Base-by-base conservation (phyloP, 1,140 invertebrate species). In the Penaeus indicus region DNA sequence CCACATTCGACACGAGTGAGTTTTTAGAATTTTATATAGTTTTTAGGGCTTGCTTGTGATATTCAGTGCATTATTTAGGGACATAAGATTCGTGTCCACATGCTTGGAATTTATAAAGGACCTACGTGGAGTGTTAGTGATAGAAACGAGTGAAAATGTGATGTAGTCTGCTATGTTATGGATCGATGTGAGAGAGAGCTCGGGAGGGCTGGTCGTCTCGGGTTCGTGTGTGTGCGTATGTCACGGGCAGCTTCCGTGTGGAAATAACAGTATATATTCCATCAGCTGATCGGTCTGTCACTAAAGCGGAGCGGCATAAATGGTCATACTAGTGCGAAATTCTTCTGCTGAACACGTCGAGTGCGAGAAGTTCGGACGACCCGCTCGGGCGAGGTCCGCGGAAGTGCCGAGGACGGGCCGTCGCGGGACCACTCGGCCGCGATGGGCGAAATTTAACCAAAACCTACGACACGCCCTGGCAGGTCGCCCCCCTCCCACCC, bases 131-230 rank as follows among this genome's bases (percentile, higher is more conserved):
- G 86, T 62, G 81, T 18, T 61, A 77, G 67, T 72, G 27, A 27
- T 61, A 63, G 86, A 88, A 88, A 88, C 80, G 21, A 88, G 86
- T 82, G 86, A 63, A 88, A 88, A 88, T 88, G 80, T 88, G 80
- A 88, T 88, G 86, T 88, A 88, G 86, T 88, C 86, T 88, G 86
- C 86, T 88, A 84, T 88, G 86, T 88, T 88, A 88, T 88, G 86
- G 86, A 88, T 88, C 86, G 86, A 88, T 88, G 86, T 88, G 77
- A 88, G 86, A 88, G 86, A 88, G 86, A 88, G 86, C 80, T 54
- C 47, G 83, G 86, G 67, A 83, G 86, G 78, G 77, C 77, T 87
- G 85, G 86, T 77, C 86, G 86, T 64, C 86, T 77, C 86, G 64
- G 84, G 64, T 62, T 62, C 84, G 75, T 86, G 86, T 84, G 86